These are phyloP conservation scores for Andrena flavipes DNA, from an alignment of 2,888 invertebrate species.

Conservation along the genomic window DNA sequence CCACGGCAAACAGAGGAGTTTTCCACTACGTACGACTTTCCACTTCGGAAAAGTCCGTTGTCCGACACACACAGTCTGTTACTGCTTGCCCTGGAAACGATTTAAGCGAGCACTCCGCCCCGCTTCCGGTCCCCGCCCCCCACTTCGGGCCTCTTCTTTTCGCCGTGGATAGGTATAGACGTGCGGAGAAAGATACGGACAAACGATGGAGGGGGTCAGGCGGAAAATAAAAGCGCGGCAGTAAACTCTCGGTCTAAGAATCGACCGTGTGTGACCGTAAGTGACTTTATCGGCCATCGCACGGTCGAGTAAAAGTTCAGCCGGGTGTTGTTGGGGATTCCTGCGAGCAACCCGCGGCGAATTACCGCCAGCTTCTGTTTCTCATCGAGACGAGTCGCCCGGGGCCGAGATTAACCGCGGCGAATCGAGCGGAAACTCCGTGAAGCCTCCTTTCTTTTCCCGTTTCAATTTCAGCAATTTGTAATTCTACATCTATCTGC, in stretches of 20 bases:
- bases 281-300: conserved; percentile 37
- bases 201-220: neutral
- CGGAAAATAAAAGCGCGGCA: conserved; percentile 9
- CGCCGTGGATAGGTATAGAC: neutral
- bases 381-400: neutral
- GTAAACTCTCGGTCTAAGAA: conserved; percentile 41
- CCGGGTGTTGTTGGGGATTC: conserved; percentile 8
- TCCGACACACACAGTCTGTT: conserved; percentile 49
- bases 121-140: neutral
- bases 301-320: conserved; percentile 39
- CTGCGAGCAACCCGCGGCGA: conserved; percentile 7
- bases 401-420: neutral
- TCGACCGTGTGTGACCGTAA: conserved; percentile 49
- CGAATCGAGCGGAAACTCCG: neutral
- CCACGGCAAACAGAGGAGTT: conserved; percentile 53
- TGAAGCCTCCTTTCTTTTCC: too few species aligned
- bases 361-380: conserved; percentile 29
- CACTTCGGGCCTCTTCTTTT: neutral
- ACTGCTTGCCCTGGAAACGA: conserved; percentile 54
- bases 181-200: neutral
- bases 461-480: too few species aligned
- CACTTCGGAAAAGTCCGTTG: conserved; percentile 50
- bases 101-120: conserved; percentile 47
- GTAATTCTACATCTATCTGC: too few species aligned
- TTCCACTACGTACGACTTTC: conserved; percentile 48